These are phyloP conservation scores for Nasonia vitripennis DNA, from an alignment of 1,140 invertebrate species.

Conservation along the genomic window DNA sequence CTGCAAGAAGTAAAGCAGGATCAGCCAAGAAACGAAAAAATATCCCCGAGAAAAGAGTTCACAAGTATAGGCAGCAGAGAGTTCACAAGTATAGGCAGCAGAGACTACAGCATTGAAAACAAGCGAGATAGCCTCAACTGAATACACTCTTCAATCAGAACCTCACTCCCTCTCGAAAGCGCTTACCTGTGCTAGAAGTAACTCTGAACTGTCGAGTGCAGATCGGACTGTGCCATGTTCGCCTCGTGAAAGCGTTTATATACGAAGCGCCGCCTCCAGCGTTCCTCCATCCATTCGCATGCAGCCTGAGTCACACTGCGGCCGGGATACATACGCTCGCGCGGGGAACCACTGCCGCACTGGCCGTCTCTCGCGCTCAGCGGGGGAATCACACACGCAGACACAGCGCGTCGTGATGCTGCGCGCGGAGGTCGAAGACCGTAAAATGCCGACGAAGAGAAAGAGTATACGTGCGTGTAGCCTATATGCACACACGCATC, in stretches of 20 bases:
- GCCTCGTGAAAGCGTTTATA: background rate
- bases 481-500: too few species aligned
- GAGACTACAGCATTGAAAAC: too few species aligned
- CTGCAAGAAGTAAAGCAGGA: conserved; percentile 1
- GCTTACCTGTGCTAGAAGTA: conserved; percentile 6
- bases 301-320: background rate
- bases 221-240: conserved; percentile 7
- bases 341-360: conserved; percentile 8
- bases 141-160: too few species aligned
- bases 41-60: too few species aligned
- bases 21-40: background rate
- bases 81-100: too few species aligned
- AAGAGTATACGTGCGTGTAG: background rate
- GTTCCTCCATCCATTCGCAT: background rate
- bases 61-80: too few species aligned
- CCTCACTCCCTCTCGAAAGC: background rate
- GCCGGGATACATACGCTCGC: background rate
- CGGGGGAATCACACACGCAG: background rate
- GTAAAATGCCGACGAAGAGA: background rate
- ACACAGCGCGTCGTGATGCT: background rate
- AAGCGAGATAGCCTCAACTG: too few species aligned
- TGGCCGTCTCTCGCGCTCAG: background rate
- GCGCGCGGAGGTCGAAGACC: background rate
- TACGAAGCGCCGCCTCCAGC: background rate
- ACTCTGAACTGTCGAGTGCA: background rate